These are phyloP conservation scores for Anneissia japonica DNA, from an alignment of 35 echinoderm and acorn worm genomes.

Conservation along the genomic window DNA sequence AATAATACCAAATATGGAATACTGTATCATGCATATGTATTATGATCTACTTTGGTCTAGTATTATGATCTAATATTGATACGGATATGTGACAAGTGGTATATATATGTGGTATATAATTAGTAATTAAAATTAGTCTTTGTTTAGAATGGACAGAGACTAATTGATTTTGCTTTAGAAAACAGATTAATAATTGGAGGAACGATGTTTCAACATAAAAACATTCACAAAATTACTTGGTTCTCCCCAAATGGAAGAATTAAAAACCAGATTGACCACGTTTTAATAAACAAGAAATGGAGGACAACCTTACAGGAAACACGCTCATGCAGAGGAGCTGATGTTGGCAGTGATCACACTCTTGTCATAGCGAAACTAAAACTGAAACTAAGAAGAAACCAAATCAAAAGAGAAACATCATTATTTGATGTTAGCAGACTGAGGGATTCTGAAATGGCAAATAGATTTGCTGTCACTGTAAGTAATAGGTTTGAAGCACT, in stretches of 20 bases:
- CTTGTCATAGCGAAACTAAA: slow-evolving; percentile 20
- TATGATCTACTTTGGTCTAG: no score
- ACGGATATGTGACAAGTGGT: no score
- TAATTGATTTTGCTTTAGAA: slow-evolving; percentile 1
- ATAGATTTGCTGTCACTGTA: not conserved
- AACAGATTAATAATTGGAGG: slow-evolving; percentile 20
- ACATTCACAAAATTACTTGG: slow-evolving; percentile 35
- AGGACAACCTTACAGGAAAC: slow-evolving; percentile 6
- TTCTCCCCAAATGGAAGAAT: slow-evolving; percentile 12
- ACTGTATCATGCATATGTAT: no score
- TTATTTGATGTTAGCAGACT: slow-evolving; percentile 17
- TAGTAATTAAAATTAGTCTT: no score
- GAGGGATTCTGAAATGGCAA: not conserved
- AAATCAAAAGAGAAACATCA: not conserved
- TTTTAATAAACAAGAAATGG: slow-evolving; percentile 4
- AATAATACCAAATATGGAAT: no score
- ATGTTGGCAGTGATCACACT: slow-evolving; percentile 16
- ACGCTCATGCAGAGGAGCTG: slow-evolving; percentile 15
- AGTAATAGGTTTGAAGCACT: slow-evolving; percentile 8
- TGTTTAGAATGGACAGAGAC: slow-evolving; percentile 27
- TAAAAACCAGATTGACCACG: slow-evolving; percentile 25
- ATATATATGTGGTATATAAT: no score
- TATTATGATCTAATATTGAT: no score
- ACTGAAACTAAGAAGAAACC: slow-evolving; percentile 12
- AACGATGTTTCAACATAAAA: slow-evolving; percentile 14